phyloP scores from a whole-genome alignment of 1,140 invertebrate species.

The Drosophila grimshawi region DNA sequence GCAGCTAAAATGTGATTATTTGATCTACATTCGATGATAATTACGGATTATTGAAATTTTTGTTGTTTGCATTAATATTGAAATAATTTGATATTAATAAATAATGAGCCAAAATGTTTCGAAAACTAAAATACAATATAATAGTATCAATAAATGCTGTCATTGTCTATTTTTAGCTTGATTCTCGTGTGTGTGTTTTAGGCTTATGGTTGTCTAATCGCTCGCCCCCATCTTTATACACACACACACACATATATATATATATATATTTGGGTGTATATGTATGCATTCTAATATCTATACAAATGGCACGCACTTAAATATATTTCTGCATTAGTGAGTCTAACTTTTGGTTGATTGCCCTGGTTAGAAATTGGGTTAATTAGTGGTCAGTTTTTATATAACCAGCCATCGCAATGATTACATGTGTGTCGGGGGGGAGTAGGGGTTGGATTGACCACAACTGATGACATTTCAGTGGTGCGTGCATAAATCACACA shows the following conservation, averaged over 20 bases:
- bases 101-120: constrained; percentile 60
- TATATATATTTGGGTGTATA: neutral
- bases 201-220: constrained; percentile 31
- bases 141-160: constrained; percentile 63
- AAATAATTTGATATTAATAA: constrained; percentile 75
- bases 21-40: constrained; percentile 78
- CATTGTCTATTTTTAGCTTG: constrained; percentile 13
- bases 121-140: constrained; percentile 29
- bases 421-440: constrained; percentile 10
- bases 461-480: neutral
- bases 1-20: constrained; percentile 73
- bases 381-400: constrained; percentile 78
- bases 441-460: neutral
- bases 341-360: constrained; percentile 33
- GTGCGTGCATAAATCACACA: constrained; percentile 12
- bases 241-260: neutral
- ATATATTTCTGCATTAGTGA: constrained; percentile 29
- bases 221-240: constrained; percentile 6
- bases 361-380: constrained; percentile 68
- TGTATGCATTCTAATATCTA: constrained; percentile 3
- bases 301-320: constrained; percentile 17
- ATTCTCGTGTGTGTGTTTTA: neutral
- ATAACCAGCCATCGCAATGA: constrained; percentile 50
- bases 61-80: constrained; percentile 81
- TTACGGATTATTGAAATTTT: constrained; percentile 81